Evolutionary conservation across 2,888 invertebrate genomes (phyloP).

Genomic region (Calameuta filiformis): DNA sequence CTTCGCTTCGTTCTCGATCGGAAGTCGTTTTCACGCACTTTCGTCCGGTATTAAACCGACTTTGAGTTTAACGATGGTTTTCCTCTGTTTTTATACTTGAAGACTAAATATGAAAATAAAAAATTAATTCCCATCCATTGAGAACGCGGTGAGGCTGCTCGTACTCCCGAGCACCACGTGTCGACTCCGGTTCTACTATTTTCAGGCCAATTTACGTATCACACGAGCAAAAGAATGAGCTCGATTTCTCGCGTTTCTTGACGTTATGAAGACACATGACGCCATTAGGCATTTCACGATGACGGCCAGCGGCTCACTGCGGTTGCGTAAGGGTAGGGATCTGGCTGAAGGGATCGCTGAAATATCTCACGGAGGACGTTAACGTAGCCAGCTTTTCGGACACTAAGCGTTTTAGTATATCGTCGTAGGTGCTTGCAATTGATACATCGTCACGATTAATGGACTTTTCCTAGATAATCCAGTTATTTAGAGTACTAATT

Average conservation of each 20-base stretch:
- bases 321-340: neutral
- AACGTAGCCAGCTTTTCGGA: neutral
- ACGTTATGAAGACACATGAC: constrained; percentile 39
- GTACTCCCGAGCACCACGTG: neutral
- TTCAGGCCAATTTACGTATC: constrained; percentile 52
- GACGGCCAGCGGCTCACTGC: neutral
- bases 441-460: constrained; percentile 35
- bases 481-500: neutral
- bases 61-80: no score
- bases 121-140: neutral
- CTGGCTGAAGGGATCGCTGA: neutral
- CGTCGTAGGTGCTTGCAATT: constrained; percentile 24
- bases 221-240: constrained; percentile 37
- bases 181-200: constrained; percentile 38
- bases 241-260: constrained; percentile 33
- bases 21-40: no score
- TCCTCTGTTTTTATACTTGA: neutral
- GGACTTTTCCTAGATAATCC: neutral
- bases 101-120: neutral
- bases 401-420: neutral
- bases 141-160: neutral
- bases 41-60: no score
- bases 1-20: neutral
- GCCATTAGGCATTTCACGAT: constrained; percentile 19
- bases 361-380: neutral